Conservation (phyloP, 1,140 invertebrate genomes). For the Eurosta solidaginis region DNA sequence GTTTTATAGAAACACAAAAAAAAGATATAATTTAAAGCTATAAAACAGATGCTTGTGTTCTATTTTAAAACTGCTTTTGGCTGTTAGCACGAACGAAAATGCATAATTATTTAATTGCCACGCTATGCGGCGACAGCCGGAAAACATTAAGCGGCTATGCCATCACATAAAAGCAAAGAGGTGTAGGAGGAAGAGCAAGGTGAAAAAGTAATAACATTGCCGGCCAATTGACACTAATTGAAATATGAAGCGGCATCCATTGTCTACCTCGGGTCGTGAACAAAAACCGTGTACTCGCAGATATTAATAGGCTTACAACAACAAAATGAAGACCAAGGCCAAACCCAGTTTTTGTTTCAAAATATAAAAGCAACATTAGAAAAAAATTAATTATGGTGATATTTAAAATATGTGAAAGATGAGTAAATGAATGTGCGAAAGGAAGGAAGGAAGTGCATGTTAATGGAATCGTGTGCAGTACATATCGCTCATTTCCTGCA, state of each 20-base stretch:
- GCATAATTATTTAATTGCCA: neutral
- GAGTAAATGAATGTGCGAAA: neutral
- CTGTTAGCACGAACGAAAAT: neutral
- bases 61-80: neutral
- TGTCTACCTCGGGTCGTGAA: neutral
- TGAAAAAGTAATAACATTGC: neutral
- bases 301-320: neutral
- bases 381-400: too few relatives aligned
- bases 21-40: neutral
- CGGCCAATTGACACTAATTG: slow-evolving; percentile 11
- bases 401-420: neutral
- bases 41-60: neutral
- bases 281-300: neutral
- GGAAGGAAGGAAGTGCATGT: neutral
- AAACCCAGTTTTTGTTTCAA: neutral
- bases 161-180: neutral
- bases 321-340: neutral
- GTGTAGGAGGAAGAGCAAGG: neutral
- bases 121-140: neutral
- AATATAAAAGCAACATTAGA: neutral
- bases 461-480: too few relatives aligned
- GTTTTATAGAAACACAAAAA: too few relatives aligned
- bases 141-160: neutral
- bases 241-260: slow-evolving; percentile 2
- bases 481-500: too few relatives aligned